Evolutionary conservation across 92 coral and sea anemone species (phyloP).

Genomic region (Umimayanthus chanpuru): DNA sequence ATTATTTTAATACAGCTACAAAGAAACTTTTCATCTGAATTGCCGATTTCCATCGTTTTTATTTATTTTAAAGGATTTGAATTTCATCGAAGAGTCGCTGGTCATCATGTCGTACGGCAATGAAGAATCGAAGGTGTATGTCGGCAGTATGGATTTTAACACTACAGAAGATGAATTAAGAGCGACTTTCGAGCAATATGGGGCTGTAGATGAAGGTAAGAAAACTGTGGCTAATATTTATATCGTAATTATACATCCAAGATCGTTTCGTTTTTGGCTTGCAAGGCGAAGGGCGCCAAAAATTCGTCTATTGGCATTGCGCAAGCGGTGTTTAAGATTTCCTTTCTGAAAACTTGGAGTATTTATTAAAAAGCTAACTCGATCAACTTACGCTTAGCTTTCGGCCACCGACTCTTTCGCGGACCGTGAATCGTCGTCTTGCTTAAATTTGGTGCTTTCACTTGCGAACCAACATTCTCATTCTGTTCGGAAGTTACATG

Average conservation of each 20-base stretch:
- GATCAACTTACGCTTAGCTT: too few relatives aligned
- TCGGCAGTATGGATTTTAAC: slow-evolving; percentile 44
- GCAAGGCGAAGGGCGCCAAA: not conserved
- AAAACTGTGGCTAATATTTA: not conserved
- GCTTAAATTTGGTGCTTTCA: too few relatives aligned
- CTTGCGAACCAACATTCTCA: too few relatives aligned
- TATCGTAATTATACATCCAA: not conserved
- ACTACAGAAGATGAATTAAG: slow-evolving; percentile 33
- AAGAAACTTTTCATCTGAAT: not conserved
- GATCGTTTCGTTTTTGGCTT: too few relatives aligned
- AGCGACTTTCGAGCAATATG: slow-evolving; percentile 37
- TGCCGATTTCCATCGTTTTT: not conserved
- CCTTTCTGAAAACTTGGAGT: too few relatives aligned
- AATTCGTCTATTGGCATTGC: not conserved
- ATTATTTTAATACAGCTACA: not conserved
- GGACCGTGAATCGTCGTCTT: too few relatives aligned
- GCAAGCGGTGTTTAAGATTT: not conserved
- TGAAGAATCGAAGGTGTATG: slow-evolving; percentile 45
- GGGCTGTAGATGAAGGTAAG: slow-evolving; percentile 38
- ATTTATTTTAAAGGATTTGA: not conserved
- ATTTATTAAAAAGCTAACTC: too few relatives aligned
- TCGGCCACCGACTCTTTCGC: too few relatives aligned
- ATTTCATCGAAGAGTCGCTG: not conserved
- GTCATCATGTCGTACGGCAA: not conserved
- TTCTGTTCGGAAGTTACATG: too few relatives aligned